Conservation (phyloP, 2,797 vertebrate genomes). For the Notolepis coatsorum region DNA sequence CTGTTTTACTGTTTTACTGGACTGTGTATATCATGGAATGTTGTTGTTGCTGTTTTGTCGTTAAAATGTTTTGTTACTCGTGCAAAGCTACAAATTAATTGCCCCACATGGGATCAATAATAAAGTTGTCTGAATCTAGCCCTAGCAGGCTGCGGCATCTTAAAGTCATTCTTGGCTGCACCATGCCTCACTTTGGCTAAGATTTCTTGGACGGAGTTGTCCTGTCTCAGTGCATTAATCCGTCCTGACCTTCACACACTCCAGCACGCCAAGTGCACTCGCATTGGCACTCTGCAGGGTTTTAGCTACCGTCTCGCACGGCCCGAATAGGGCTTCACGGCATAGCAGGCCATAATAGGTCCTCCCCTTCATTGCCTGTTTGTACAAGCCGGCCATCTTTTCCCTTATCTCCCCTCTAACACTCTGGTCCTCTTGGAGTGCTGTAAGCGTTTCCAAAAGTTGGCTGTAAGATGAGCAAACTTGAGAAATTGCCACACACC, state of each 20-base stretch:
- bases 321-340: neutral
- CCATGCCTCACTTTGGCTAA: neutral
- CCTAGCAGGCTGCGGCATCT: neutral
- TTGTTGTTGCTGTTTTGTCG: too few species aligned
- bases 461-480: too few species aligned
- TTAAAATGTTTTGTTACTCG: too few species aligned
- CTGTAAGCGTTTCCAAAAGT: too few species aligned
- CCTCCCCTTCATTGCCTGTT: neutral
- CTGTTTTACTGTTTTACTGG: too few species aligned
- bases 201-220: neutral
- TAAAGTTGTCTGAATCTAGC: too few species aligned
- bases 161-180: neutral
- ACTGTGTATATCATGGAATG: too few species aligned
- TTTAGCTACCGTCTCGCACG: neutral
- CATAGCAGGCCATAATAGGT: neutral
- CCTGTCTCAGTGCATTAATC: neutral
- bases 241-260: neutral
- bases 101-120: too few species aligned
- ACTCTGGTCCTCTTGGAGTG: neutral
- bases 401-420: neutral
- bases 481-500: too few species aligned
- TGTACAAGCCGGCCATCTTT: neutral
- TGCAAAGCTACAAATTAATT: too few species aligned
- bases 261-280: neutral
- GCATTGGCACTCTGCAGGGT: neutral